These are phyloP conservation scores for Psittacus erithacus DNA, from an alignment of 2,113 vertebrate species.

Conservation along the genomic window DNA sequence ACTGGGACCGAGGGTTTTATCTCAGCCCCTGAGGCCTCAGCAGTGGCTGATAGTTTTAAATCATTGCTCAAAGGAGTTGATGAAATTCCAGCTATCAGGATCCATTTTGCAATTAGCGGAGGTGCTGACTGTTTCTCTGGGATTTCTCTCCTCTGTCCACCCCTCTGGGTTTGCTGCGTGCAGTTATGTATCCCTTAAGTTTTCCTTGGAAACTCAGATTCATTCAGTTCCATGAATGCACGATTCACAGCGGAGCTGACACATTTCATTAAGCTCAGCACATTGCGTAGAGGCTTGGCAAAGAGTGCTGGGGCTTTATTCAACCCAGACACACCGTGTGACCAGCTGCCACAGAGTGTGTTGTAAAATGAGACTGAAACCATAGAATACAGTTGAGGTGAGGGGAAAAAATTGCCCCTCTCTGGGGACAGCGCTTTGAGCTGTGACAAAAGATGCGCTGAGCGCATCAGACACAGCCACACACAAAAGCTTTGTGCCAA, in stretches of 20 bases:
- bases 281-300: constrained; percentile 52
- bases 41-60: not conserved
- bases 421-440: not conserved
- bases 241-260: constrained; percentile 46
- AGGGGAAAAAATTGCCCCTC: not conserved
- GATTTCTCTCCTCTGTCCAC: not conserved
- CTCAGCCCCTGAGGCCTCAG: not conserved
- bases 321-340: constrained; percentile 55
- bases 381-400: constrained; percentile 23
- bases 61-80: not conserved
- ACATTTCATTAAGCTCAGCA: constrained; percentile 62
- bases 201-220: constrained; percentile 57
- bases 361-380: constrained; percentile 61
- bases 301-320: constrained; percentile 44
- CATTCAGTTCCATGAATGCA: constrained; percentile 48
- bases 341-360: constrained; percentile 47
- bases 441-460: constrained; percentile 24
- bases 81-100: not conserved
- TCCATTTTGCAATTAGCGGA: not conserved
- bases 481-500: constrained; percentile 13
- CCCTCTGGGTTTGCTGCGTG: not conserved
- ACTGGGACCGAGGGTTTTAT: not conserved
- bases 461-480: not conserved
- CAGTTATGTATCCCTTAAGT: constrained; percentile 6
- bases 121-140: not conserved